Conservation (phyloP, 2,113 vertebrate species). For the Peucedramus taeniatus region DNA sequence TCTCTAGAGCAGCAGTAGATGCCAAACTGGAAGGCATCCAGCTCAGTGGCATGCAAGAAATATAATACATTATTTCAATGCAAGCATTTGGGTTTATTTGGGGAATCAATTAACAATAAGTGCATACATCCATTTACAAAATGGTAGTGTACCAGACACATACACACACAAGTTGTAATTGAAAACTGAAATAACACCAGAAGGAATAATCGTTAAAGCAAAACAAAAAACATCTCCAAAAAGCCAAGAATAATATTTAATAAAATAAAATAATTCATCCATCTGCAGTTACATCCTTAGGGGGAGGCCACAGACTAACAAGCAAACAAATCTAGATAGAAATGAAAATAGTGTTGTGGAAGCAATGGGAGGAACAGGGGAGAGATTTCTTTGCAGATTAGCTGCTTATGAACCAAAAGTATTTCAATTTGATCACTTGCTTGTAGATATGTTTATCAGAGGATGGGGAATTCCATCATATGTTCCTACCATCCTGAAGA, state of each 20-base stretch:
- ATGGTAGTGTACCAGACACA: slow-evolving; percentile 61
- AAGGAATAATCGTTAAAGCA: slow-evolving; percentile 69
- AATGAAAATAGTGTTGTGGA: slow-evolving; percentile 52
- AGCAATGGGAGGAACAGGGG: neutral
- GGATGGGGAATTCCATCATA: slow-evolving; percentile 30
- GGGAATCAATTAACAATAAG: slow-evolving; percentile 72
- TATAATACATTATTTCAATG: slow-evolving; percentile 61
- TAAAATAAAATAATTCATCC: slow-evolving; percentile 70
- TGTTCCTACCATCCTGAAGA: neutral
- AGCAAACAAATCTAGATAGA: slow-evolving; percentile 61
- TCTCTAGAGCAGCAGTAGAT: neutral
- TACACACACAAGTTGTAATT: slow-evolving; percentile 66
- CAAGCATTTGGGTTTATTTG: slow-evolving; percentile 61
- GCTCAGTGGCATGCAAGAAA: slow-evolving; percentile 60
- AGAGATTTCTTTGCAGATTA: slow-evolving; percentile 64
- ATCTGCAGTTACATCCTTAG: slow-evolving; percentile 66
- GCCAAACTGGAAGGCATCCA: slow-evolving; percentile 57
- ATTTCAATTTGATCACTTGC: slow-evolving; percentile 58
- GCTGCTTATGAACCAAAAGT: slow-evolving; percentile 40
- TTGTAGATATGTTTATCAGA: slow-evolving; percentile 28
- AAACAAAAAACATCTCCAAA: slow-evolving; percentile 54
- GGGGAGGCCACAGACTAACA: slow-evolving; percentile 56
- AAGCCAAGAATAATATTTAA: slow-evolving; percentile 75
- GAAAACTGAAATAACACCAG: slow-evolving; percentile 75
- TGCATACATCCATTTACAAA: slow-evolving; percentile 73